phyloP scores from a whole-genome alignment of 92 coral and sea anemone species.

The Palythoa grandis region DNA sequence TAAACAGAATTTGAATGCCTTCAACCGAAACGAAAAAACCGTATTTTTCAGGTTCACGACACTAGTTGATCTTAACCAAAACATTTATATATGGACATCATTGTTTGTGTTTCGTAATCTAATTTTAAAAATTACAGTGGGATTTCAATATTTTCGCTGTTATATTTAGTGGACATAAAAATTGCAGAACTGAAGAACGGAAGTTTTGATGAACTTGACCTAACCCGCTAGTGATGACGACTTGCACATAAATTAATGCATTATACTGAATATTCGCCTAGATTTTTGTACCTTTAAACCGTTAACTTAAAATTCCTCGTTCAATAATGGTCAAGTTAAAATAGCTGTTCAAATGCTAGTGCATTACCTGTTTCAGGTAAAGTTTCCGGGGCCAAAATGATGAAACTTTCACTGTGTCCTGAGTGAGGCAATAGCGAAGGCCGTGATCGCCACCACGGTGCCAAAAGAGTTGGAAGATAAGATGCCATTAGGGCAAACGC shows the following conservation, averaged over 20 bases:
- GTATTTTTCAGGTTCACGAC: background rate
- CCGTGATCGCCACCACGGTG: constrained; percentile 54
- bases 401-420: constrained; percentile 61
- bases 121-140: too few species aligned
- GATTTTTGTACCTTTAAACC: background rate
- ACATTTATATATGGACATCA: too few species aligned
- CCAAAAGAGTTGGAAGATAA: constrained; percentile 73
- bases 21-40: background rate
- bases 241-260: background rate
- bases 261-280: background rate
- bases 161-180: too few species aligned
- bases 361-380: constrained; percentile 62
- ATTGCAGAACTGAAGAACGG: background rate
- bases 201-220: too few species aligned
- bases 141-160: too few species aligned
- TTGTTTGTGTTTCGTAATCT: too few species aligned
- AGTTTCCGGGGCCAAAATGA: constrained; percentile 72
- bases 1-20: background rate
- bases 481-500: constrained; percentile 77
- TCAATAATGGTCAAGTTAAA: background rate
- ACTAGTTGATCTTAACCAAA: background rate
- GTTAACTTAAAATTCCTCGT: background rate
- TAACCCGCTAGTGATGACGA: background rate
- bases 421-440: constrained; percentile 74
- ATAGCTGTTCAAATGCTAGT: background rate